Evolutionary conservation across 2,888 invertebrate species (phyloP), one percentile per base, ranked within the genome.

Genomic region (Orgyia antiqua): DNA sequence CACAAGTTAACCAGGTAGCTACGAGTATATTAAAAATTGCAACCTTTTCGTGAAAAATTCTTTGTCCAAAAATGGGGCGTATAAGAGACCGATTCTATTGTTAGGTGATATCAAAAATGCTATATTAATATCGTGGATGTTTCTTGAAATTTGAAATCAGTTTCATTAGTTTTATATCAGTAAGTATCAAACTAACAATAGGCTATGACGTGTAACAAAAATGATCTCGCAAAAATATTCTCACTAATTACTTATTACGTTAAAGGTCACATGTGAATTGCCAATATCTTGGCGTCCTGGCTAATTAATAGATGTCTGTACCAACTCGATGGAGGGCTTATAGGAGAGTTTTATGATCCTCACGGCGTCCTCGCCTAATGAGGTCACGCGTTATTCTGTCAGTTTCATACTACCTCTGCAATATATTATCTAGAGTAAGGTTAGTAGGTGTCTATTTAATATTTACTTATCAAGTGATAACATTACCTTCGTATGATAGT

Each of bases 221-320:
- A 38, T 10, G 9, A 29, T 13, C 35, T 27, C 20, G 13, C 21
- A 18, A 13, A 24, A 41, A 36, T 38, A 37, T 46, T 43, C 10
- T 15, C 15, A 4, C 15, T 15, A 15, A 15, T 15, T 26, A 20
- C 36, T 36, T 42, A 44, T 47, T 34, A 47, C 25, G 30, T 23
- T 29, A 38, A 39, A 40, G 46, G 49, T 44, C 49, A 39, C 29
- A 19, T 33, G 27, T 20, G 33, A 34, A 23, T 24, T 24, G 36
- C 28, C 36, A 45, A 43, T 43, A 33, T 36, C 32, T 37, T 46
- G 36, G 39, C 42, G 41, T 39, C 46, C 41, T 36, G 40, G 33
- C 50, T 54, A 58, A 67, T 63, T 62, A 58, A 58, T 61, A 60
- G 62, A 65, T 54, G 47, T 56, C 55, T 51, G 55, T 48, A 50